A percentile compares a stretch with the other conserved stretches of the same genome.
phyloP scores from a whole-genome alignment of 2,113 vertebrate genomes.

The Sminthopsis crassicaudata region DNA sequence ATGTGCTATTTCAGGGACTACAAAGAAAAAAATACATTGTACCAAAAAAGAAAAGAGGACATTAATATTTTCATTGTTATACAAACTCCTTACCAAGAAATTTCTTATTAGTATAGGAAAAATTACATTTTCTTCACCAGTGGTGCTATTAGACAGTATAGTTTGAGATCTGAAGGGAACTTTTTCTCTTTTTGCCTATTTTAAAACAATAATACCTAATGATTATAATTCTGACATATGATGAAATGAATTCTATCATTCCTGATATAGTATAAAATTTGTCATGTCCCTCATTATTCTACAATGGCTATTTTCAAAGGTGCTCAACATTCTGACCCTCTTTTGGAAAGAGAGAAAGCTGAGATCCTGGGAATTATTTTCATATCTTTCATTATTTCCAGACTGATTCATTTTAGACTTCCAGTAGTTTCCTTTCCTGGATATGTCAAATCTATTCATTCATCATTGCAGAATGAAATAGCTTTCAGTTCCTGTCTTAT shows the following conservation, averaged over 20 bases:
- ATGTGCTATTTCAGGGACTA: not conserved
- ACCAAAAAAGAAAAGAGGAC: not conserved
- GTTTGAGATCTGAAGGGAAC: not conserved
- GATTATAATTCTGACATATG: not conserved
- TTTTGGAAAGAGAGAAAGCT: constrained; percentile 62
- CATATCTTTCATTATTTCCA: constrained; percentile 43
- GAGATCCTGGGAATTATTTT: constrained; percentile 56
- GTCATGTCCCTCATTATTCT: not conserved
- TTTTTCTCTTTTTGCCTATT: not conserved
- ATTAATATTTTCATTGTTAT: not conserved
- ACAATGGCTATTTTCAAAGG: not conserved
- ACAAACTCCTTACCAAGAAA: not conserved
- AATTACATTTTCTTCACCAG: not conserved
- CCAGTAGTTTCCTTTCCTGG: constrained; percentile 39
- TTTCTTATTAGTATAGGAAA: not conserved
- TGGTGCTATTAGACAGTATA: not conserved
- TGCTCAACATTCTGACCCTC: not conserved
- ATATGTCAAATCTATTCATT: not conserved
- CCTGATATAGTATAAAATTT: not conserved
- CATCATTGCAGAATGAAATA: constrained; percentile 18
- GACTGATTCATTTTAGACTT: constrained; percentile 57
- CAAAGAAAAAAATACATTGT: not conserved
- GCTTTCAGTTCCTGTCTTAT: not conserved
- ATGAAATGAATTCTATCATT: not conserved
- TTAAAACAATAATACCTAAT: not conserved